Percentiles rank a stretch among this genome's conserved stretches.
These are phyloP conservation scores for Labeo calbasu DNA, from an alignment of 2,797 vertebrate species.

Conservation along the genomic window DNA sequence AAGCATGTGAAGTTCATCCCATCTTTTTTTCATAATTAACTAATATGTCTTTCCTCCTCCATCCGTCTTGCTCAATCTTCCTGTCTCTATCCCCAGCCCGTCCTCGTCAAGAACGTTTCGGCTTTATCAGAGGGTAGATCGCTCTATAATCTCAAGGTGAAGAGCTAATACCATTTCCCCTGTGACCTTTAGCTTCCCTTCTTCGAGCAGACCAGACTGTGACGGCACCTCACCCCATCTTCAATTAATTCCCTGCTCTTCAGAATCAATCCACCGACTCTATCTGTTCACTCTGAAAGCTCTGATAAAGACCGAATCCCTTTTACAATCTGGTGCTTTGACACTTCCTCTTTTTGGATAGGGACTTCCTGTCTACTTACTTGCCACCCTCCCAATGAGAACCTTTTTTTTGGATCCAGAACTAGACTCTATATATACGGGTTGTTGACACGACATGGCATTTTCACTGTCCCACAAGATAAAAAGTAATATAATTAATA, in stretches of 20 bases:
- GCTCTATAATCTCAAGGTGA: conserved; percentile 53
- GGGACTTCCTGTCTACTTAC: conserved; percentile 35
- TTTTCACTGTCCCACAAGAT: no score
- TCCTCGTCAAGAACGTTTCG: neutral
- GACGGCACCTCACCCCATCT: conserved; percentile 32
- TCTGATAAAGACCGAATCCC: conserved; percentile 47
- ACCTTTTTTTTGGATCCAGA: neutral
- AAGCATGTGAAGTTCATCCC: neutral
- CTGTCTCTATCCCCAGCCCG: neutral
- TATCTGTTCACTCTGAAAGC: conserved; percentile 38
- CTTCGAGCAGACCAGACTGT: conserved; percentile 29
- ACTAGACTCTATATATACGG: neutral
- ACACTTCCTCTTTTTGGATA: conserved; percentile 37
- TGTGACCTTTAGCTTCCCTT: conserved; percentile 49
- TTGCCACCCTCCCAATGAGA: conserved; percentile 2
- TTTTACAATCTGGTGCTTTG: conserved; percentile 51
- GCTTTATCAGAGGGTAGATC: conserved; percentile 51
- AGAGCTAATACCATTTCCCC: conserved; percentile 51
- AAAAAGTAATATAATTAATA: no score
- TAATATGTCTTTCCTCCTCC: conserved; percentile 14
- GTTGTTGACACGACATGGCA: no score
- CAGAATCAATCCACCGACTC: conserved; percentile 55
- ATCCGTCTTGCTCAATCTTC: neutral
- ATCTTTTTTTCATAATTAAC: neutral
- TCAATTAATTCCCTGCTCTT: conserved; percentile 56